A percentile compares a stretch with the other conserved stretches of the same genome.
Evolutionary conservation across 2,888 invertebrate genomes (phyloP).

Genomic region (Erebia aethiops): DNA sequence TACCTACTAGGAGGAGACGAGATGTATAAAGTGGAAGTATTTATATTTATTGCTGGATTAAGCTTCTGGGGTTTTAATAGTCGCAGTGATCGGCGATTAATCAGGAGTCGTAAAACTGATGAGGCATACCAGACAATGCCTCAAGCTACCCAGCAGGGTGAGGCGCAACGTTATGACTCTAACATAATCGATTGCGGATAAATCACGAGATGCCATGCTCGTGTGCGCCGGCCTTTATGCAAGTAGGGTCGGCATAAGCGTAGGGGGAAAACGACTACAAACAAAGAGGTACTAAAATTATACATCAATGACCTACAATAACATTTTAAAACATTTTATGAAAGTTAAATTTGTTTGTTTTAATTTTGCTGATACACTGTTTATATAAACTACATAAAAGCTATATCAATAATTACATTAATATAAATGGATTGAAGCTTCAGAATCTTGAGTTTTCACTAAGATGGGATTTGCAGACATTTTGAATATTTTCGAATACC

Average conservation of each 20-base stretch:
- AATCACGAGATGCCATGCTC: slow-evolving; percentile 67
- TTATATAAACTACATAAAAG: too few relatives aligned
- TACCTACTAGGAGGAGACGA: neutral
- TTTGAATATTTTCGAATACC: too few relatives aligned
- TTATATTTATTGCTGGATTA: neutral
- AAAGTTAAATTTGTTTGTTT: too few relatives aligned
- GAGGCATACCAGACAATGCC: slow-evolving; percentile 53
- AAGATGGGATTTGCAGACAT: too few relatives aligned
- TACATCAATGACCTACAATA: too few relatives aligned
- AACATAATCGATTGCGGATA: slow-evolving; percentile 59
- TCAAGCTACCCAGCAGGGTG: slow-evolving; percentile 51
- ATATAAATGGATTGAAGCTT: too few relatives aligned
- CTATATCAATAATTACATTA: too few relatives aligned
- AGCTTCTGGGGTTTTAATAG: neutral
- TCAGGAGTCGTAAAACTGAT: slow-evolving; percentile 71
- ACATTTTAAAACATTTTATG: too few relatives aligned
- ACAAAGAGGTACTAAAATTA: too few relatives aligned
- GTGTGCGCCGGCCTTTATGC: slow-evolving; percentile 55
- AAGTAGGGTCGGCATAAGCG: slow-evolving; percentile 49
- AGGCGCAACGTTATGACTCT: slow-evolving; percentile 65
- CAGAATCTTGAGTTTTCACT: too few relatives aligned
- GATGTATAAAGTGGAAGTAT: neutral
- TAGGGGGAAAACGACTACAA: neutral
- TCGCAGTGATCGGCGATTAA: slow-evolving; percentile 61
- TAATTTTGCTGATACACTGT: too few relatives aligned